phyloP scores from a whole-genome alignment of 2,797 vertebrate species.

The Rhadinocentrus ornatus region DNA sequence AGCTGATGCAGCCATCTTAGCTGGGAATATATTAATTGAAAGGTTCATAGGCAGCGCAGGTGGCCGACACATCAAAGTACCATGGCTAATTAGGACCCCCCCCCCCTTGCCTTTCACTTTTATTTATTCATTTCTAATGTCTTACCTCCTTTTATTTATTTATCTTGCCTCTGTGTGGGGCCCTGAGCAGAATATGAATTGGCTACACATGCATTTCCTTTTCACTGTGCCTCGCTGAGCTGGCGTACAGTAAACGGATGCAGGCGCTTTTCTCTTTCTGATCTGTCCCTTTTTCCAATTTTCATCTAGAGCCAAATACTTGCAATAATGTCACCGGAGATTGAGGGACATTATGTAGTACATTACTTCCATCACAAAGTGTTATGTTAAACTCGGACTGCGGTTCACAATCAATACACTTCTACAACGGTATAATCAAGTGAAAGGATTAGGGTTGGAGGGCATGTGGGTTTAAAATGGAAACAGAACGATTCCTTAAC shows the following conservation, averaged over 20 bases:
- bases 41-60: conserved; percentile 74
- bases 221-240: conserved; percentile 59
- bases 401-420: conserved; percentile 39
- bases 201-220: conserved; percentile 26
- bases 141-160: conserved; percentile 71
- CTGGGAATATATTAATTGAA: conserved; percentile 80
- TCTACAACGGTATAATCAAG: conserved; percentile 23
- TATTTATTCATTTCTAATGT: conserved; percentile 78
- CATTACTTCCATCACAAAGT: conserved; percentile 39
- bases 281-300: conserved; percentile 14
- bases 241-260: conserved; percentile 53
- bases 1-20: conserved; percentile 80
- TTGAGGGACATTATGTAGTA: conserved; percentile 33
- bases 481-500: conserved; percentile 56
- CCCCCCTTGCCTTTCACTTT: conserved; percentile 62
- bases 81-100: conserved; percentile 80
- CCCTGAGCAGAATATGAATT: conserved; percentile 68
- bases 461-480: conserved; percentile 32
- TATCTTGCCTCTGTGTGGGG: conserved; percentile 48
- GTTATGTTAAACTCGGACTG: conserved; percentile 31
- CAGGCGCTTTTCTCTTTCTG: conserved; percentile 37
- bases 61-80: conserved; percentile 80
- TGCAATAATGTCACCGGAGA: conserved; percentile 19
- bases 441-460: conserved; percentile 36
- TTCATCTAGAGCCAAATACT: conserved; percentile 22